Evolutionary conservation across 2,113 vertebrate species (phyloP), one percentile per base, ranked within the genome.

Genomic region (Bos indicus): DNA sequence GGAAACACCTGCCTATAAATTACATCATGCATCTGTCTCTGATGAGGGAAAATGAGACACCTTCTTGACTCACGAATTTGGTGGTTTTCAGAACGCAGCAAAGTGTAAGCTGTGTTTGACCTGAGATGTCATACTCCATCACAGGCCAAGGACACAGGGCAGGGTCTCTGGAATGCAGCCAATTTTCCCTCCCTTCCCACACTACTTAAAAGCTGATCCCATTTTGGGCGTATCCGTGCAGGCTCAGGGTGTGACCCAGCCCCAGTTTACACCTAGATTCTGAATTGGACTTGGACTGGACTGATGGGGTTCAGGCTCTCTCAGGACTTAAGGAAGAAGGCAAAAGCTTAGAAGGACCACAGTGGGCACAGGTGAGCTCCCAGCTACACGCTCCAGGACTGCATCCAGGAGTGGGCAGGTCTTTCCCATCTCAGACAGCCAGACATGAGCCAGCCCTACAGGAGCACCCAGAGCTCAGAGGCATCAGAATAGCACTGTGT

Each of bases 331-430:
- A 36, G 25, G 36, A 88, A 74, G 74, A 78, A 62, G 25, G 8
- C 19, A 82, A 36, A 57, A 40, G 3, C 19, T 26, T 9, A 26
- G 46, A 33, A n/a, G 8, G 11, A 13, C 7, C 26, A 28, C 19
- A 2, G 4, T 15, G 8, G 1, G 13, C 48, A 14, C 54, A 59
- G 43, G 36, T 3, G 21, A 51, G 77, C 2, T 33, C 9, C 30
- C 2, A 13, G 40, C 2, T 23, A 19, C 6, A 6, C 0, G 51
- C n/a, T 7, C 62, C 7, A 8, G 60, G 51, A 81, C 3, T 0
- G 3, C 8, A 30, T 33, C 56, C 28, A 4, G 26, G 43, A 78
- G 54, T 43, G 56, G 19, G 51, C 17, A 13, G 25, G 4, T 12
- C 33, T 60, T 59, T 33, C 64, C 25, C 17, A 6, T 48, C 92